Percentiles rank a stretch among this genome's conserved stretches.
Conservation (phyloP, 2,797 vertebrate genomes). For the Sitta carolinensis region DNA sequence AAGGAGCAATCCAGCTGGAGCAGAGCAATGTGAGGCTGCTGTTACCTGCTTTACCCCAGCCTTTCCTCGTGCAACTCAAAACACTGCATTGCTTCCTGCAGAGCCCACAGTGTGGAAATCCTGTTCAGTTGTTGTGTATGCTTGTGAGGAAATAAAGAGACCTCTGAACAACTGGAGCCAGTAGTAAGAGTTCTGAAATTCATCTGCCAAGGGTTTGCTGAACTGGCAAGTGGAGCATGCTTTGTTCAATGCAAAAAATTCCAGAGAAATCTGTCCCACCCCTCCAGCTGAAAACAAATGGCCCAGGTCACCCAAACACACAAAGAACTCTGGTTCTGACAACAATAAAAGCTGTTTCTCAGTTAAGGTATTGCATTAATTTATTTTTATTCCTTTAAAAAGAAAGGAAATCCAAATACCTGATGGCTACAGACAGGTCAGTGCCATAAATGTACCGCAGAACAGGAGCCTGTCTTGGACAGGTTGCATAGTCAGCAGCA, state of each 20-base stretch:
- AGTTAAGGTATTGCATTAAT: slow-evolving; percentile 40
- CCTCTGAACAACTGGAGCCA: not conserved
- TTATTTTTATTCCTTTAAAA: slow-evolving; percentile 63
- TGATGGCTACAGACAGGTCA: slow-evolving; percentile 59
- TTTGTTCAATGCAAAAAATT: not conserved
- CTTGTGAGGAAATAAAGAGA: slow-evolving; percentile 53
- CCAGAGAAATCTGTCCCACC: not conserved
- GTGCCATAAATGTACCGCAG: slow-evolving; percentile 38
- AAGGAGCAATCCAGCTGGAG: not conserved
- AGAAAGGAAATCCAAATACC: slow-evolving; percentile 61
- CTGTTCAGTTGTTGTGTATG: not conserved
- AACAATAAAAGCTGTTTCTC: not conserved
- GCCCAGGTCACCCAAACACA: not conserved
- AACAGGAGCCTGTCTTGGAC: slow-evolving; percentile 47
- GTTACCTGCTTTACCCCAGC: not conserved
- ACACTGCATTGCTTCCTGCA: not conserved
- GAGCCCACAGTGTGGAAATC: not conserved
- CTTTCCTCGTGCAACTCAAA: not conserved
- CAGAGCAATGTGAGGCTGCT: slow-evolving; percentile 12
- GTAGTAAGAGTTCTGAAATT: not conserved
- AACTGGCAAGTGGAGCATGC: not conserved
- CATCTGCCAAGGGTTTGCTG: not conserved
- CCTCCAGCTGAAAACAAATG: not conserved
- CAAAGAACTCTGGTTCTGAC: not conserved
- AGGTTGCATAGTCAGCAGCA: slow-evolving; percentile 68